Evolutionary conservation across 1,140 invertebrate species (phyloP).

Genomic region (Drosophila insularis): DNA sequence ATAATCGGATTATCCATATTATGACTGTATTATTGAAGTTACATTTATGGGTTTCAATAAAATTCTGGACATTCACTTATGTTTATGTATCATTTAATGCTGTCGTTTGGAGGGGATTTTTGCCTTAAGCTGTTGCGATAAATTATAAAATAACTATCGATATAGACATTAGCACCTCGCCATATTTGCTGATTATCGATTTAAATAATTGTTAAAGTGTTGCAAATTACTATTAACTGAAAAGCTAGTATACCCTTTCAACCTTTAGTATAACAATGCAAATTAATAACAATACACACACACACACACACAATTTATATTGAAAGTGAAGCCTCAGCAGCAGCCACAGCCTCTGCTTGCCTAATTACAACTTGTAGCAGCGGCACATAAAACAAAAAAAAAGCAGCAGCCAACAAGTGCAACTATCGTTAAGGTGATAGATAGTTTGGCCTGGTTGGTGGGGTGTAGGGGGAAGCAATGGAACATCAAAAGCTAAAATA

Average conservation of each 20-base stretch:
- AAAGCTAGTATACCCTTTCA: neutral
- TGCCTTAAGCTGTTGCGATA: too few species aligned
- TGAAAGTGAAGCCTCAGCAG: conserved; percentile 53
- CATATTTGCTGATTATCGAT: too few species aligned
- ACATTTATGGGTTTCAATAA: too few species aligned
- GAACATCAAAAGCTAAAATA: conserved; percentile 53
- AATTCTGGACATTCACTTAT: too few species aligned
- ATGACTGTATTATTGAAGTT: too few species aligned
- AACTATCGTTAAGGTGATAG: conserved; percentile 21
- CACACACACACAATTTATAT: conserved; percentile 42
- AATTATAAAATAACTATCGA: too few species aligned
- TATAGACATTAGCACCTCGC: too few species aligned
- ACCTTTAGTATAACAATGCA: conserved; percentile 52
- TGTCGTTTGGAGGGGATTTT: too few species aligned
- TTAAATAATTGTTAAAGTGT: neutral
- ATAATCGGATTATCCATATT: too few species aligned
- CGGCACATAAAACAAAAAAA: conserved; percentile 47
- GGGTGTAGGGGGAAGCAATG: neutral
- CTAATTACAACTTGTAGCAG: conserved; percentile 67
- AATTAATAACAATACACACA: conserved; percentile 68
- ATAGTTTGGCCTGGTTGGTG: neutral
- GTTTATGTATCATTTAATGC: too few species aligned
- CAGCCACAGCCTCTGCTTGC: conserved; percentile 12
- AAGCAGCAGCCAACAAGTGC: conserved; percentile 36
- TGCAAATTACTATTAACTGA: too few species aligned